Percentiles rank a stretch among this genome's conserved stretches.
phyloP scores from a whole-genome alignment of 1,140 invertebrate genomes.

The Drosophila suzukii region DNA sequence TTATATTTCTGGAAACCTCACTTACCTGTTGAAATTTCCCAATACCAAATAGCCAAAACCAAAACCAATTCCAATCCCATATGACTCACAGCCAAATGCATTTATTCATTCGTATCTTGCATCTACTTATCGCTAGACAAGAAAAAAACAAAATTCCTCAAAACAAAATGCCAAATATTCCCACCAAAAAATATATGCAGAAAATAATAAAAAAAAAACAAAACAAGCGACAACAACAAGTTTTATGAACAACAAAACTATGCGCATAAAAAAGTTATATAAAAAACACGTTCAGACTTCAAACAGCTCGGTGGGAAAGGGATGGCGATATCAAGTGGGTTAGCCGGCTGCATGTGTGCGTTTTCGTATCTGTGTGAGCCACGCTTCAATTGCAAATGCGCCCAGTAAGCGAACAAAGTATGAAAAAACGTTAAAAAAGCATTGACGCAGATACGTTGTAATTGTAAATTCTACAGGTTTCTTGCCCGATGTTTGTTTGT shows the following conservation, averaged over 20 bases:
- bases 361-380: slow-evolving; percentile 67
- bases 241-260: slow-evolving; percentile 54
- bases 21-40: slow-evolving; percentile 1
- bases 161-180: slow-evolving; percentile 70
- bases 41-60: not conserved
- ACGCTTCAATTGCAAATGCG: slow-evolving; percentile 80
- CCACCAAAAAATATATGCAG: slow-evolving; percentile 66
- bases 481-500: slow-evolving; percentile 24
- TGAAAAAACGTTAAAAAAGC: slow-evolving; percentile 38
- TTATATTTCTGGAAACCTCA: not conserved
- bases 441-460: slow-evolving; percentile 76
- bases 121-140: slow-evolving; percentile 34
- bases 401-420: slow-evolving; percentile 59
- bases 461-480: slow-evolving; percentile 82
- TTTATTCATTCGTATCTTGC: slow-evolving; percentile 42
- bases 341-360: slow-evolving; percentile 20
- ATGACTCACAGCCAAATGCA: slow-evolving; percentile 38
- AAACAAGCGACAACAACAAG: slow-evolving; percentile 42
- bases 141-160: slow-evolving; percentile 66
- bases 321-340: slow-evolving; percentile 36
- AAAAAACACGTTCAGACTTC: slow-evolving; percentile 73
- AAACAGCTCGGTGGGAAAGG: slow-evolving; percentile 11
- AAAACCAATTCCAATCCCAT: slow-evolving; percentile 14
- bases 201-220: slow-evolving; percentile 50
- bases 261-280: slow-evolving; percentile 77